These are phyloP conservation scores for Oscheius onirici DNA, from an alignment of 2,888 invertebrate species.

Conservation along the genomic window DNA sequence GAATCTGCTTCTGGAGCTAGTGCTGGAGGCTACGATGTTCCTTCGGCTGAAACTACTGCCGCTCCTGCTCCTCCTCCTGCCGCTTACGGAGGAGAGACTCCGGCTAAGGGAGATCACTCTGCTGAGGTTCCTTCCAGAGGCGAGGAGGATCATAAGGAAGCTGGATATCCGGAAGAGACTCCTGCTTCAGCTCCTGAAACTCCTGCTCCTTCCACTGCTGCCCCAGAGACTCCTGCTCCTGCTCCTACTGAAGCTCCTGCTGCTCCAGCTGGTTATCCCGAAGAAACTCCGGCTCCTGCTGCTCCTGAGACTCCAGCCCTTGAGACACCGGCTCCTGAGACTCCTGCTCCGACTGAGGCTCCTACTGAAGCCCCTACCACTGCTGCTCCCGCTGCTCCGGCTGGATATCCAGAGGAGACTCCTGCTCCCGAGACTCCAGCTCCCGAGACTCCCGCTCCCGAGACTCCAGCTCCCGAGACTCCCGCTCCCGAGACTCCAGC, in stretches of 20 bases:
- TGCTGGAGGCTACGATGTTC: conserved; percentile 7
- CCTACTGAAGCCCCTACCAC: conserved; percentile 6
- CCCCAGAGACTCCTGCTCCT: not conserved
- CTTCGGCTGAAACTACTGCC: conserved; percentile 3
- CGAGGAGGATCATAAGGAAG: not conserved
- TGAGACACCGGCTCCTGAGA: conserved; percentile 24
- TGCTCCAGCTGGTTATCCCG: not conserved
- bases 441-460: not conserved
- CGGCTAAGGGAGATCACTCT: not conserved
- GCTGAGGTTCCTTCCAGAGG: conserved; percentile 1
- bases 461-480: not conserved
- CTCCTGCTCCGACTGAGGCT: conserved; percentile 1
- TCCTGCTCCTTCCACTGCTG: not conserved
- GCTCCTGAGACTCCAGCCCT: conserved; percentile 12
- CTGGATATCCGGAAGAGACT: not conserved
- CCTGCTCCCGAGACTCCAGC: not conserved
- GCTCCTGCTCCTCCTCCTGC: conserved; percentile 4
- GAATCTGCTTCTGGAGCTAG: conserved; percentile 16
- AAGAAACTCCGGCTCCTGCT: conserved; percentile 7
- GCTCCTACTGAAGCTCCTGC: not conserved
- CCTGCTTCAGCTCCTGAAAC: not conserved
- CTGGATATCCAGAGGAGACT: conserved; percentile 36
- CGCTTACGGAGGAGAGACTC: not conserved
- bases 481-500: conserved; percentile 4
- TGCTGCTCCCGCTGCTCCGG: not conserved